Evolutionary conservation across 30 jellyfish, hydroid and myxozoan genomes (phyloP), one percentile per base, ranked within the genome.

Genomic region (Hydra vulgaris): DNA sequence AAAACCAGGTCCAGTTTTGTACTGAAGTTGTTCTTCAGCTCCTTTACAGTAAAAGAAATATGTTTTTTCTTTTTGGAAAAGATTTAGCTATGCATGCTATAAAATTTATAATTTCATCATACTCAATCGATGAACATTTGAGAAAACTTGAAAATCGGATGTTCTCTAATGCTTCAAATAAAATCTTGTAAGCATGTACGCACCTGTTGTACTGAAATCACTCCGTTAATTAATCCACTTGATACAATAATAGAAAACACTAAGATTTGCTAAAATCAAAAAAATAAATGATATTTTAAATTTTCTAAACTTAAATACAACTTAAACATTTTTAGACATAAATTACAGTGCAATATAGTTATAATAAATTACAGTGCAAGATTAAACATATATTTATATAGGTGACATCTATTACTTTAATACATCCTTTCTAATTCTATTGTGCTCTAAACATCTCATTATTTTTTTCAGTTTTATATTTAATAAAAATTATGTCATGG

Each of bases 181-280:
- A 68, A 68, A 68, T 68, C 75, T 68, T 68, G 75, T 68, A 68
- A 23, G 26, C 75, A 23, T 15, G 75, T 68, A 68, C 27, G 15
- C 75, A 68, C 75, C 75, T 68, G 27, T 68, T 68, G 27, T 68
- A 68, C 75, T 66, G 76, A 22, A 40, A 86, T 16, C 66, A 82
- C 94, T 20, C 94, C 83, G 27, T 86, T 86, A 55, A 86, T 71
- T 18, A 94, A 86, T 22, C 89, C 83, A 25, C 26, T 73, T 21
- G 82, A 87, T n/a, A 86, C 76, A 17, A 86, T 70, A 72, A 72
- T 88, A 74, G 95, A 81, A 24, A 78, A 89, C 21, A 82, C 79
- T 7, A 81, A 66, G 54, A 86, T 25, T 24, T 86, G 7, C 7
- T 7, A 7, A 68, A 68, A 68, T n/a, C 75, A 40, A 40, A 40